These are phyloP conservation scores for Emydoidea blandingii DNA, from an alignment of 2,797 vertebrate species.

Conservation along the genomic window DNA sequence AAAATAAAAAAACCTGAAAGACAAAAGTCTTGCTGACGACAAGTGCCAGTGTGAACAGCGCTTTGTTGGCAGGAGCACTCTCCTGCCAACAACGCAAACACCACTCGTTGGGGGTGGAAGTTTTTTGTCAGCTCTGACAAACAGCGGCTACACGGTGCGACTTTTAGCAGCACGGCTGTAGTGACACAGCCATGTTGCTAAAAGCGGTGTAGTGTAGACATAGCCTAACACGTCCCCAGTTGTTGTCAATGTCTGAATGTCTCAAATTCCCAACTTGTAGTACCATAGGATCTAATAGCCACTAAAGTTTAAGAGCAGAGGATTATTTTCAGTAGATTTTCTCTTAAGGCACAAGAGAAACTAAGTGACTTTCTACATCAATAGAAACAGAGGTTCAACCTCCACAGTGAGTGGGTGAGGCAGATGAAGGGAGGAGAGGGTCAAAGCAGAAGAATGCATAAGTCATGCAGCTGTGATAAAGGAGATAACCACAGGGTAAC, in stretches of 20 bases:
- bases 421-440: too few relatives aligned
- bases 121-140: too few relatives aligned
- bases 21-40: too few relatives aligned
- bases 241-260: neutral
- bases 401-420: neutral
- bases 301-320: neutral
- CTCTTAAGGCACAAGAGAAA: neutral
- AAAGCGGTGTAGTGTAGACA: too few relatives aligned
- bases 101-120: too few relatives aligned
- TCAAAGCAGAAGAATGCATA: too few relatives aligned
- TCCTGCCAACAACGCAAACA: too few relatives aligned
- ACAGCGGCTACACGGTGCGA: too few relatives aligned
- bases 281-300: neutral
- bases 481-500: neutral
- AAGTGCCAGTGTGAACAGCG: too few relatives aligned
- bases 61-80: fast-evolving
- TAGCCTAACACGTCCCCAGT: neutral
- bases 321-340: neutral
- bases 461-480: neutral
- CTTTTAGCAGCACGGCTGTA: too few relatives aligned
- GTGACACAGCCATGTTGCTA: too few relatives aligned
- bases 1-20: too few relatives aligned
- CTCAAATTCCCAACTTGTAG: neutral
- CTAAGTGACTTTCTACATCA: neutral
- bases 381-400: neutral